Conservation (phyloP, 1,140 invertebrate species). For the Wiebesia pumilae region DNA sequence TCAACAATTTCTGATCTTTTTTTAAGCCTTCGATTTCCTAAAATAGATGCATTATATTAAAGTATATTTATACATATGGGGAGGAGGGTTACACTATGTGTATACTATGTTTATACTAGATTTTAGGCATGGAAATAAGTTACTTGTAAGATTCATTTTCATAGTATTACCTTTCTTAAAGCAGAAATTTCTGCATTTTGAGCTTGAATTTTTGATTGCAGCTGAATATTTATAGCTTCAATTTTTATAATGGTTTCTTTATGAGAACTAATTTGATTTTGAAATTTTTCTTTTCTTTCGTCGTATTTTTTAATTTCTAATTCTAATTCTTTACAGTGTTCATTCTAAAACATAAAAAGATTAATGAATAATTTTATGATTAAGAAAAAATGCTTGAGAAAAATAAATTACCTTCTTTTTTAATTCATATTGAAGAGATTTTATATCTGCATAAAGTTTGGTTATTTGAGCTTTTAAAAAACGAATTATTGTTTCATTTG, state of each 20-base stretch:
- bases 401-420: conserved; percentile 67
- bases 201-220: conserved; percentile 66
- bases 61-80: not conserved
- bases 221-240: conserved; percentile 62
- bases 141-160: not conserved
- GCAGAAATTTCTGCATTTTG: conserved; percentile 68
- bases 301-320: conserved; percentile 67
- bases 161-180: conserved; percentile 70
- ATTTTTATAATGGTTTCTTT: conserved; percentile 70
- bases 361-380: not conserved
- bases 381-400: not conserved
- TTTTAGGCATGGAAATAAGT: not conserved
- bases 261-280: conserved; percentile 63
- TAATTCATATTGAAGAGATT: conserved; percentile 67
- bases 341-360: conserved; percentile 55
- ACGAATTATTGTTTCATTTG: conserved; percentile 63
- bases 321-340: conserved; percentile 69
- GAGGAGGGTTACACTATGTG: too few relatives aligned
- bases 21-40: conserved; percentile 72
- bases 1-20: conserved; percentile 71
- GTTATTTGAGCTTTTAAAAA: conserved; percentile 73
- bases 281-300: conserved; percentile 70
- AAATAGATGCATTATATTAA: not conserved
- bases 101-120: too few relatives aligned
- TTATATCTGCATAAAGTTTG: conserved; percentile 68